These are phyloP conservation scores for Melitaea athalia DNA, from an alignment of 2,888 invertebrate species.

Conservation along the genomic window DNA sequence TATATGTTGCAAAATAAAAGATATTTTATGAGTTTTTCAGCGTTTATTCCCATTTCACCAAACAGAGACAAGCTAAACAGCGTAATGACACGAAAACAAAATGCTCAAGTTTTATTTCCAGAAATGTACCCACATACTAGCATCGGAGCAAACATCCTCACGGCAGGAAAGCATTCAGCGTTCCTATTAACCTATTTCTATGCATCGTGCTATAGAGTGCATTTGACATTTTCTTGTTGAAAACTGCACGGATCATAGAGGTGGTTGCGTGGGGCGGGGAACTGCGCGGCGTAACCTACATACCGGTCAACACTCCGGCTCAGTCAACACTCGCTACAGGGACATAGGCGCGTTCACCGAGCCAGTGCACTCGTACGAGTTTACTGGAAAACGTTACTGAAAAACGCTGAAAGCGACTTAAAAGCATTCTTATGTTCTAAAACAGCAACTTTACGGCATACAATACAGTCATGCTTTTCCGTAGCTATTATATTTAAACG, in stretches of 20 bases:
- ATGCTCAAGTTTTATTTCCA: constrained; percentile 15
- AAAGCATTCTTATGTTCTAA: background rate
- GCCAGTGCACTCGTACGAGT: constrained; percentile 59
- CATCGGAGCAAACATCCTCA: constrained; percentile 32
- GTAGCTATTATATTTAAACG: background rate
- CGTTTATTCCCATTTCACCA: background rate
- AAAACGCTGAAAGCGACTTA: background rate
- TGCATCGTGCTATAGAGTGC: constrained; percentile 52
- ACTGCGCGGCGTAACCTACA: constrained; percentile 79
- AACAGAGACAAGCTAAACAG: background rate
- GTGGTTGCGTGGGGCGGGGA: constrained; percentile 64
- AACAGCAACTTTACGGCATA: background rate
- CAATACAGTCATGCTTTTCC: background rate
- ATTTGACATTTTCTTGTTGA: constrained; percentile 74
- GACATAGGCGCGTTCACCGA: constrained; percentile 72
- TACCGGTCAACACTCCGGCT: constrained; percentile 82
- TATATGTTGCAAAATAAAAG: background rate
- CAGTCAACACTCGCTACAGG: constrained; percentile 83
- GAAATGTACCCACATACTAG: constrained; percentile 10
- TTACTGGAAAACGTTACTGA: constrained; percentile 8
- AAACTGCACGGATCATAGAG: constrained; percentile 76
- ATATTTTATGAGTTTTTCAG: background rate
- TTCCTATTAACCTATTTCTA: constrained; percentile 51
- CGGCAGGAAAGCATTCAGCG: constrained; percentile 39
- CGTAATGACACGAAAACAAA: constrained; percentile 6